Conservation (phyloP, 2,113 vertebrate species). For the Mesitornis unicolor region DNA sequence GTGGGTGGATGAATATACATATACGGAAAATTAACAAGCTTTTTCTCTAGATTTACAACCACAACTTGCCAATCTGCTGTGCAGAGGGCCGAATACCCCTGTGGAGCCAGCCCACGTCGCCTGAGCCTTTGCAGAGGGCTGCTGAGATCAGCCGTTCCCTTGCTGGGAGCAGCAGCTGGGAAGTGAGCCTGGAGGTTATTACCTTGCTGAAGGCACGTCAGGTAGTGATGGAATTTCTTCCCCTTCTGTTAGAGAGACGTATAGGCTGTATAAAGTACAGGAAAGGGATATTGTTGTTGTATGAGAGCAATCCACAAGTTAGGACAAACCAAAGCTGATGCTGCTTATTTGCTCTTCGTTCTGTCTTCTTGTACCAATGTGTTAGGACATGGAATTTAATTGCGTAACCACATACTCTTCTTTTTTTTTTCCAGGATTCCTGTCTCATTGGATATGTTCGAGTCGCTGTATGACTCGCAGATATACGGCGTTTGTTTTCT, state of each 20-base stretch:
- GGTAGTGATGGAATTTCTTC: background rate
- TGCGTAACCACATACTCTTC: background rate
- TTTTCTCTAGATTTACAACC: background rate
- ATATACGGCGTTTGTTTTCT: background rate
- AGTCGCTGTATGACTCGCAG: background rate
- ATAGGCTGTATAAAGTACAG: background rate
- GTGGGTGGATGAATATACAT: background rate
- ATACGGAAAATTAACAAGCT: background rate
- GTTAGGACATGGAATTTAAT: background rate
- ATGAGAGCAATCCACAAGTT: background rate
- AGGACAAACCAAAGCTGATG: background rate
- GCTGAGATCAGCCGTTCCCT: background rate
- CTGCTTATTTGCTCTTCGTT: background rate
- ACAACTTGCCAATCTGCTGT: background rate
- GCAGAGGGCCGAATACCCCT: rapidly evolving
- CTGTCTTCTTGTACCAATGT: background rate
- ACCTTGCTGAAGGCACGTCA: rapidly evolving
- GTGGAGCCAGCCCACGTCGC: rapidly evolving
- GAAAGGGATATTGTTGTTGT: background rate
- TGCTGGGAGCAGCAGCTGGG: background rate
- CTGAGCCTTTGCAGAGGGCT: background rate
- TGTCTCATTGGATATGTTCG: background rate
- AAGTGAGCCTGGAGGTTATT: background rate
- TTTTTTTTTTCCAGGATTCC: background rate
- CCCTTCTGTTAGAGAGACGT: background rate